Evolutionary conservation across 1,140 invertebrate genomes (phyloP).

Genomic region (Bombyx mandarina): DNA sequence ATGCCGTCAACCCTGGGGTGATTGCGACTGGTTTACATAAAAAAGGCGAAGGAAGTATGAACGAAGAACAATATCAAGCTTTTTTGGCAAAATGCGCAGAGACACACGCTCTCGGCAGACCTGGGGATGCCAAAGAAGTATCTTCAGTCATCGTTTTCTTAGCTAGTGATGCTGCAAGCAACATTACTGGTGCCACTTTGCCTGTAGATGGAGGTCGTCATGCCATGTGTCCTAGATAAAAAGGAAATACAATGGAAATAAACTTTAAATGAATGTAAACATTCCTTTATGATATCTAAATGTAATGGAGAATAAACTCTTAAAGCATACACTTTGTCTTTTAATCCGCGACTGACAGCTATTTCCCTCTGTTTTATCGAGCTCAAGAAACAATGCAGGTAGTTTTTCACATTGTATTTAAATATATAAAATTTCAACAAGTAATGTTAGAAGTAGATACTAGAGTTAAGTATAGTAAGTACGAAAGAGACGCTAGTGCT

Average conservation of each 20-base stretch:
- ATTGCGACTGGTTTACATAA: constrained; percentile 84
- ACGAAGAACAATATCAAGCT: constrained; percentile 77
- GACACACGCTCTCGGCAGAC: constrained; percentile 87
- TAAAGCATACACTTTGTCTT: too few species aligned
- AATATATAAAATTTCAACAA: too few species aligned
- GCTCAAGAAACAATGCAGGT: too few species aligned
- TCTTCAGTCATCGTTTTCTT: constrained; percentile 87
- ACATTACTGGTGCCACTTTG: constrained; percentile 9
- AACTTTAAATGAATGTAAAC: too few species aligned
- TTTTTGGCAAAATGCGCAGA: constrained; percentile 83
- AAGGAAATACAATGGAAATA: not conserved
- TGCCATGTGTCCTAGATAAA: constrained; percentile 10
- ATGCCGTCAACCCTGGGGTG: constrained; percentile 89
- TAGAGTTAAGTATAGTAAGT: too few species aligned
- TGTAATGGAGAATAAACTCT: too few species aligned
- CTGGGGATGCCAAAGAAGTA: constrained; percentile 83
- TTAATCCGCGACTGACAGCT: too few species aligned
- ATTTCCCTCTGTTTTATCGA: too few species aligned
- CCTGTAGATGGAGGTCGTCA: constrained; percentile 8
- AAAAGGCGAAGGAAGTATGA: constrained; percentile 81
- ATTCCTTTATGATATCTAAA: too few species aligned
- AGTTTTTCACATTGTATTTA: too few species aligned
- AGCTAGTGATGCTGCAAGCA: constrained; percentile 35
- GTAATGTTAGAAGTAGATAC: too few species aligned
- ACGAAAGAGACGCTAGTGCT: too few species aligned